Evolutionary conservation across 2,113 vertebrate genomes (phyloP), one percentile per base, ranked within the genome.

Genomic region (Anolis sagrei): DNA sequence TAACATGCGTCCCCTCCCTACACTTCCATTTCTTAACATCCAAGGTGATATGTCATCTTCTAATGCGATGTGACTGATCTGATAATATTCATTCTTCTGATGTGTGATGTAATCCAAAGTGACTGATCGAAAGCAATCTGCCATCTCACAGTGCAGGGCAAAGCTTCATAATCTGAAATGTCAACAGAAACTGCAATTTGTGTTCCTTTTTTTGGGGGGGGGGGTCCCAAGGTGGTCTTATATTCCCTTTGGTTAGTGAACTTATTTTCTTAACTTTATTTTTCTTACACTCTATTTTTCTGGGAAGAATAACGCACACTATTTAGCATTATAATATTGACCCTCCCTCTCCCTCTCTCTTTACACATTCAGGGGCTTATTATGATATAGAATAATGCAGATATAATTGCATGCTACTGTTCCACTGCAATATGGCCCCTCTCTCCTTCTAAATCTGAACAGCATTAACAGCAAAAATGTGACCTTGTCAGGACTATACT

Each of bases 41-140:
- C 84, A 87, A 25, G 49, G 69, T 90, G 90, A 91, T 90, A 87
- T 85, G 88, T 87, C 70, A 70, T 91, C 44, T 93, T 92, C 91
- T 93, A 94, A 93, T 93, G 83, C 44, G 88, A 91, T 93, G 81
- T 93, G 92, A 94, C 88, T 91, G 74, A 87, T 94, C 92, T 93
- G 82, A 80, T 94, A 91, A 89, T 34, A 61, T 85, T 93, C 92
- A 82, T 85, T 90, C 93, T 93, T 89, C 91, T 92, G 76, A 92
- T 89, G 64, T 76, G 62, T 80, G 89, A 69, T 68, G 58, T 89
- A 93, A 92, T 92, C 76, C 58, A 62, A 61, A 87, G 79, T 91
- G 86, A 90, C 83, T 90, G 88, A 87, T 93, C 80, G 93, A 89
- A 76, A 89, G 90, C 86, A 92, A 85, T 81, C 78, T 90, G 72